A percentile compares a stretch with the other conserved stretches of the same genome.
Conservation (phyloP, 1,140 invertebrate genomes). For the Drosophila sturtevanti region DNA sequence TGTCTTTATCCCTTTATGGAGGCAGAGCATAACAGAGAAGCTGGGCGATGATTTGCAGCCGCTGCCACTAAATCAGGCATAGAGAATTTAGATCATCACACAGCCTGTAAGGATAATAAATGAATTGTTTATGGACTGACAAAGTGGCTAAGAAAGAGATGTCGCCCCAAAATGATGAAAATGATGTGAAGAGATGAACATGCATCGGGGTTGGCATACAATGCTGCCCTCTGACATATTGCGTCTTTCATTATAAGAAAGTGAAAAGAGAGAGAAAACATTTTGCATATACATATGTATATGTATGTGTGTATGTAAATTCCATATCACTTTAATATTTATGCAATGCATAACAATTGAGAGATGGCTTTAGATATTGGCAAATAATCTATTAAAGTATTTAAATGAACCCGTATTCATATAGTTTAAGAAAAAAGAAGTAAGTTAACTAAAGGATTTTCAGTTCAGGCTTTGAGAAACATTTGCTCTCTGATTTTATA, state of each 20-base stretch:
- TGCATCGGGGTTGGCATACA: neutral
- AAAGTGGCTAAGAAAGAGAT: conserved; percentile 40
- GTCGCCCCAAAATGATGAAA: neutral
- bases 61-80: conserved; percentile 81
- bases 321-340: neutral
- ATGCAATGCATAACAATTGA: neutral
- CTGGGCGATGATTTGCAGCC: conserved; percentile 80
- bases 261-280: neutral
- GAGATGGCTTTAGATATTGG: neutral
- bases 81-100: conserved; percentile 71
- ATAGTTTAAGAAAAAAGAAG: too few species aligned
- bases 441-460: too few species aligned
- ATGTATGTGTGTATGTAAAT: neutral
- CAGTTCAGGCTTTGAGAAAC: too few species aligned
- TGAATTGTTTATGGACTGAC: conserved; percentile 77
- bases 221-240: conserved; percentile 35
- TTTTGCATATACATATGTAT: neutral
- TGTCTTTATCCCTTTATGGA: conserved; percentile 66
- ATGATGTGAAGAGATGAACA: too few species aligned
- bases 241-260: conserved; percentile 12
- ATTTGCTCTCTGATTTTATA: too few species aligned
- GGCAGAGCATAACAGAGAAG: neutral
- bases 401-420: too few species aligned
- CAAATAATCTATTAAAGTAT: too few species aligned
- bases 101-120: conserved; percentile 73